A percentile compares a stretch with the other conserved stretches of the same genome.
These are phyloP conservation scores for Thamnophis elegans DNA, from an alignment of 2,797 vertebrate genomes.

Conservation along the genomic window DNA sequence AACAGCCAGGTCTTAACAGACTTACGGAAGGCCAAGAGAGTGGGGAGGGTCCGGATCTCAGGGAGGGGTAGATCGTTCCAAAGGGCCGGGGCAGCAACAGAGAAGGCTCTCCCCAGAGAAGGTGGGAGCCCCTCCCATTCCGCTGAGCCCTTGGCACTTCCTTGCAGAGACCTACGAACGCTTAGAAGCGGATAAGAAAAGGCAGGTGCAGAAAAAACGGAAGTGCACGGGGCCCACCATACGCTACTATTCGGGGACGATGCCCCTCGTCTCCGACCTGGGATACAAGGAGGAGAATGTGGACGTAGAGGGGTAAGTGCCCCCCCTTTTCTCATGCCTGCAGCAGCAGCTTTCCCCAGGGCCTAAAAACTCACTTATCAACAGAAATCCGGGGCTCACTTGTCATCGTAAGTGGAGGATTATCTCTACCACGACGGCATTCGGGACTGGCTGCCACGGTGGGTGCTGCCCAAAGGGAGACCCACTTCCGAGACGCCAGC, in stretches of 20 bases:
- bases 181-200: slow-evolving; percentile 94
- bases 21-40: no score
- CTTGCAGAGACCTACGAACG: slow-evolving; percentile 91
- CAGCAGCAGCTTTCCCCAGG: neutral
- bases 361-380: neutral
- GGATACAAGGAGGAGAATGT: slow-evolving; percentile 90
- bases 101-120: no score
- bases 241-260: slow-evolving; percentile 89
- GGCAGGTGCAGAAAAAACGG: slow-evolving; percentile 92
- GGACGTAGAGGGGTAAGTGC: slow-evolving; percentile 87
- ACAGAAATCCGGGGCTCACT: no score
- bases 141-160: neutral
- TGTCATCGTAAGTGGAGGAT: accelerated
- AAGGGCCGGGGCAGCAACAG: no score
- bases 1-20: no score
- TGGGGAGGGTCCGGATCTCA: no score
- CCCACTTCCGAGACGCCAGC: neutral
- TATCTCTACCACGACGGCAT: neutral
- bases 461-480: neutral
- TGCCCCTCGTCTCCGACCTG: slow-evolving; percentile 84
- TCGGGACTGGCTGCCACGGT: neutral
- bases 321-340: accelerated
- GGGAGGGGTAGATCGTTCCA: no score
- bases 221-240: slow-evolving; percentile 87
- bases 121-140: neutral